Base-by-base conservation (phyloP, 1,140 invertebrate genomes). In the Neuroterus valhalla region DNA sequence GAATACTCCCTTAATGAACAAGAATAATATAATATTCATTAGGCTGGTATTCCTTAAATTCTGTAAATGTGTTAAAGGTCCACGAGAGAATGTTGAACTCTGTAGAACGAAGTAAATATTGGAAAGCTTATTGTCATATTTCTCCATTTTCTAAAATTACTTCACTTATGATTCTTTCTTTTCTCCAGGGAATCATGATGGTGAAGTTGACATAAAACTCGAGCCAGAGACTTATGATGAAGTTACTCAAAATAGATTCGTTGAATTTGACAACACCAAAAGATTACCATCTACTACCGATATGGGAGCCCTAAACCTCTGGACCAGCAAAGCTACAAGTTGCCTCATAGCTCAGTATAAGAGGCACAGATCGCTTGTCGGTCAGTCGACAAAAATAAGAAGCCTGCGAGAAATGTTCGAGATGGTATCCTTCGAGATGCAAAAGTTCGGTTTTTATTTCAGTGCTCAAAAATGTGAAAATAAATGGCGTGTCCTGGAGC, bases 331-430 rank as follows among this genome's bases (percentile, higher is more conserved):
- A 48, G 87, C 88, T 0, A 88, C 87, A 0, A 38, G 82, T 3
- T 89, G 87, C 68, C 78, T 89, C 11, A 89, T 89, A 19, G 76
- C 67, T 17, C 82, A 86, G 26, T 89, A 88, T 52, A 86, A 86
- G 42, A 88, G 86, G 42, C 88, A 85, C 71, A 79, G 84, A 19
- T 78, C 82, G 0, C 80, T 84, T 75, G 85, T 89, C n/a, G 88
- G 86, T 2, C 83, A 88, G 43, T 82, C 85, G 6, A 83, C 82
- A 1, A 72, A 82, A 15, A 82, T 89, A n/a, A 82, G 81, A 26
- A 89, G 86, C 74, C 66, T 88, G 0, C 75, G 86, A 4, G 87
- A 87, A 17, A 88, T 89, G 88, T 89, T 88, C 21, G 86, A 89
- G 44, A 84, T 83, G 50, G 85, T 89, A 46, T 87, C 88, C 0